Percentiles rank a stretch among this genome's conserved stretches.
Evolutionary conservation across 2,113 vertebrate species (phyloP).

Genomic region (Callocephalon fimbriatum): DNA sequence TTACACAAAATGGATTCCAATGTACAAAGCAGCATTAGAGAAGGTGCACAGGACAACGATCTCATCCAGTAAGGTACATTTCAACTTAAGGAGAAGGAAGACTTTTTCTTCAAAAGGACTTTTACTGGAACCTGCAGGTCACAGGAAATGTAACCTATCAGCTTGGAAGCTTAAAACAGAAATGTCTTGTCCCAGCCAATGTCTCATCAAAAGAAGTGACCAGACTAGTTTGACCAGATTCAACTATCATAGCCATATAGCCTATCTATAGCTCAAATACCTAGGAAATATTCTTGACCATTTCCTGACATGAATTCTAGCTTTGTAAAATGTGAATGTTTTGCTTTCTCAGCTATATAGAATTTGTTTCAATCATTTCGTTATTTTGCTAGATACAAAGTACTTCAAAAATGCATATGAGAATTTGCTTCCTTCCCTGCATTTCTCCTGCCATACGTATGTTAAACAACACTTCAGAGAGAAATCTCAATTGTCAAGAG

Average conservation of each 20-base stretch:
- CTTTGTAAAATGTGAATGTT: not conserved
- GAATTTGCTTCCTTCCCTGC: not conserved
- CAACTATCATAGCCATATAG: not conserved
- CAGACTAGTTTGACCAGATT: not conserved
- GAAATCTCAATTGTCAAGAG: constrained; percentile 9
- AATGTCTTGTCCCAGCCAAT: not conserved
- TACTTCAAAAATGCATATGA: not conserved
- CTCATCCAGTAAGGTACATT: not conserved
- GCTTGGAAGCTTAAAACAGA: not conserved
- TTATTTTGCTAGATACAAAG: not conserved
- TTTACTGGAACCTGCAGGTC: not conserved
- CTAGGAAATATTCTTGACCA: not conserved
- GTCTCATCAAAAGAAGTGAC: not conserved
- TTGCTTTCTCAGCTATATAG: not conserved
- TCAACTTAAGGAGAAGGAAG: not conserved
- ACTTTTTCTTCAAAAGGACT: not conserved
- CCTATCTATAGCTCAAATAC: not conserved
- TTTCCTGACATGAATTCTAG: not conserved
- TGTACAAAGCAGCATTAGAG: not conserved
- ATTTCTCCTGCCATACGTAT: not conserved
- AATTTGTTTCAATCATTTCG: not conserved
- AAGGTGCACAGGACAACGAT: not conserved
- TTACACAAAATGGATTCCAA: not conserved
- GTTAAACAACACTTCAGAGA: constrained; percentile 32
- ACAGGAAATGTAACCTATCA: not conserved